These are phyloP conservation scores for Bombus difficillimus DNA, from an alignment of 1,140 invertebrate genomes.

Conservation along the genomic window DNA sequence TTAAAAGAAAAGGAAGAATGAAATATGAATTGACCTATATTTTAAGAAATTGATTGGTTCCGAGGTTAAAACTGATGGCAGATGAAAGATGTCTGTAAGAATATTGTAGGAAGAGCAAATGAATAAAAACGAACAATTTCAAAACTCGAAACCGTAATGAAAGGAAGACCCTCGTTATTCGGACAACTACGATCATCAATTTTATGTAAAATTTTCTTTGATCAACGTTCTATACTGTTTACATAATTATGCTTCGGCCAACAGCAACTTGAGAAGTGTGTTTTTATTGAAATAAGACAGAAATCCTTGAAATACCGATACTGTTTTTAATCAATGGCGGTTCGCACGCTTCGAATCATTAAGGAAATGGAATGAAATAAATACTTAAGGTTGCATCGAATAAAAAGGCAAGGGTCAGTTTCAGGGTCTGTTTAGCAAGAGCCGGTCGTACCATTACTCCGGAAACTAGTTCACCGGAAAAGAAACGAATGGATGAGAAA, in stretches of 20 bases:
- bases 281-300: background rate
- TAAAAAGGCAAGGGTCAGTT: constrained; percentile 19
- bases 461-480: constrained; percentile 31
- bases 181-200: no score
- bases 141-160: no score
- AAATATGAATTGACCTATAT: no score
- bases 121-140: no score
- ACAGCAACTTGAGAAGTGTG: background rate
- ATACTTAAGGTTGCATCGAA: constrained; percentile 2
- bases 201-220: no score
- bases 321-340: background rate
- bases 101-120: no score
- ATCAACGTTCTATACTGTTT: no score
- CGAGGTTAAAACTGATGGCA: no score
- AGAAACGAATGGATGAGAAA: constrained; percentile 17
- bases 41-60: no score
- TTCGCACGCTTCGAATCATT: background rate
- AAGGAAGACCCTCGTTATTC: no score
- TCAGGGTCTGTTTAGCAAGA: background rate
- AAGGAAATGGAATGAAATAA: constrained; percentile 25
- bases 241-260: background rate
- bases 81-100: no score
- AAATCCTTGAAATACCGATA: background rate
- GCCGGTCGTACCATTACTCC: background rate
- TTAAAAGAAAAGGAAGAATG: no score